phyloP scores from a whole-genome alignment of 2,888 invertebrate genomes.

The Caenorhabditis sp. region DNA sequence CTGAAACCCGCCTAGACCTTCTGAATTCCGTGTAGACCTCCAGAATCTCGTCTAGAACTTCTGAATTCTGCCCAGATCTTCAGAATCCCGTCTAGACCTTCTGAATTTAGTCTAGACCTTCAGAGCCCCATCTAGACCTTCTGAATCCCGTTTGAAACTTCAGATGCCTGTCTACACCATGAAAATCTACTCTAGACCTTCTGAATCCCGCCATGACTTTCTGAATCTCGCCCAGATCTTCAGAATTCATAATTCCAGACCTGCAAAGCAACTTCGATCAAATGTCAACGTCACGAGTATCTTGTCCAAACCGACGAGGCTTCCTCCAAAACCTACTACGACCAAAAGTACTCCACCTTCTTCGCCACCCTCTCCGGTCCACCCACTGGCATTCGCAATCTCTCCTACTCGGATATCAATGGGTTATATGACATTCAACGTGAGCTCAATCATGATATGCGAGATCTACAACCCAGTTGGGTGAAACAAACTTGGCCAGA shows the following conservation, averaged over 20 bases:
- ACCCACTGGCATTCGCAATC: conserved; percentile 46
- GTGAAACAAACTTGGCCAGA: conserved; percentile 52
- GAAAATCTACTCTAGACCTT: too few relatives aligned
- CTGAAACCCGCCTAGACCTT: background rate
- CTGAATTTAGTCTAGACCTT: too few relatives aligned
- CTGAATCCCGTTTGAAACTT: too few relatives aligned
- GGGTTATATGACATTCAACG: conserved; percentile 52
- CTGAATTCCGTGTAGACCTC: background rate
- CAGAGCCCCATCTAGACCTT: too few relatives aligned
- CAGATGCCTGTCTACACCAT: too few relatives aligned
- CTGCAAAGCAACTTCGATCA: conserved; percentile 41
- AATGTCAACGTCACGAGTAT: conserved; percentile 31
- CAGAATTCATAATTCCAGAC: conserved; percentile 31
- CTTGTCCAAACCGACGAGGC: conserved; percentile 19
- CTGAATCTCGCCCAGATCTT: too few relatives aligned
- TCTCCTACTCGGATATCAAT: conserved; percentile 37
- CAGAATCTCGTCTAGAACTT: background rate
- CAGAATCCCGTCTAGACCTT: too few relatives aligned
- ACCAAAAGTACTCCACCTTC: conserved; percentile 50
- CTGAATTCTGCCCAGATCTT: too few relatives aligned
- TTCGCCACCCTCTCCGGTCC: conserved; percentile 41
- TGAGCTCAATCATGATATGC: conserved; percentile 49
- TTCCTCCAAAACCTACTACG: conserved; percentile 15
- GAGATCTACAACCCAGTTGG: conserved; percentile 55
- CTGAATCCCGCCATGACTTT: too few relatives aligned